These are phyloP conservation scores for Lerista edwardsae DNA, from an alignment of 2,797 vertebrate species.

Conservation along the genomic window DNA sequence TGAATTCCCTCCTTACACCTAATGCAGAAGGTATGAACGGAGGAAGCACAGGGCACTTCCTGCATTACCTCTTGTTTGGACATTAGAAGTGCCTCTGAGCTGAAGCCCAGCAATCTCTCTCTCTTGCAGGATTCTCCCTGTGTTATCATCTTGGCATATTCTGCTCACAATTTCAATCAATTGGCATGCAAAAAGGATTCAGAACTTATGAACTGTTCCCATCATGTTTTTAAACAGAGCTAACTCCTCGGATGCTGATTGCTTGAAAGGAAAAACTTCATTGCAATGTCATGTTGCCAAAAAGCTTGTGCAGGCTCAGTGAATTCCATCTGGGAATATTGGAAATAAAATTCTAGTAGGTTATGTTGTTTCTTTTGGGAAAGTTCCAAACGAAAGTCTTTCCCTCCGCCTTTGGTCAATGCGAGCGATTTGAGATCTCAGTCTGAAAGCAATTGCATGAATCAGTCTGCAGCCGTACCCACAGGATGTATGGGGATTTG, in stretches of 20 bases:
- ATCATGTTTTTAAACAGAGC: constrained; percentile 1
- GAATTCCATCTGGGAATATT: constrained; percentile 28
- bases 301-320: constrained; percentile 22
- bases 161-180: not conserved
- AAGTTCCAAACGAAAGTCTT: constrained; percentile 11
- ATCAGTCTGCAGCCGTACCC: not conserved
- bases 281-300: constrained; percentile 24
- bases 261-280: not conserved
- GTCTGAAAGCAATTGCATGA: constrained; percentile 11
- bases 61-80: not conserved
- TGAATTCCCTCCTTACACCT: not conserved
- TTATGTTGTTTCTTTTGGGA: constrained; percentile 33
- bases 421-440: not conserved
- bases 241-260: not conserved
- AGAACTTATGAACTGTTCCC: not conserved
- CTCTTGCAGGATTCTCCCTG: not conserved
- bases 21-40: not conserved
- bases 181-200: not conserved
- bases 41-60: not conserved
- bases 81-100: not conserved
- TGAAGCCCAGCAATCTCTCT: not conserved
- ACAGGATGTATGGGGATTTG: not conserved
- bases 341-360: constrained; percentile 29
- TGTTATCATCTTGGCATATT: not conserved
- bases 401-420: not conserved